Base-by-base conservation (phyloP, 2,113 vertebrate species). In the Ascaphus truei region DNA sequence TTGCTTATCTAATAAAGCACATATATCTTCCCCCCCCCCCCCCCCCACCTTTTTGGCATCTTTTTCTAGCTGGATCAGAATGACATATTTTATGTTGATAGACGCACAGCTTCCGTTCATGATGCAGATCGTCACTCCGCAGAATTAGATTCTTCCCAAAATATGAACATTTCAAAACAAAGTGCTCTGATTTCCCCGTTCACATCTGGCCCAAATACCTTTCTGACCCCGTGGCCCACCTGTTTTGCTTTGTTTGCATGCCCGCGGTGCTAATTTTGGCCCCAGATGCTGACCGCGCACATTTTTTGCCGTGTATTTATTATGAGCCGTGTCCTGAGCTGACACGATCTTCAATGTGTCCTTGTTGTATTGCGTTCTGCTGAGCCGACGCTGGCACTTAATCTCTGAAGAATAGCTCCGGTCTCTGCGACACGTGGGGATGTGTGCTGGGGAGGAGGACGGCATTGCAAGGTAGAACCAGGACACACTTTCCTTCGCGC, bases 141-240 rank as follows among this genome's bases (percentile, higher is more conserved):
- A n/a, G n/a, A n/a, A n/a, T n/a, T n/a, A n/a, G n/a, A 39, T 62
- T 60, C 26, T 61, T 31, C 22, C n/a, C 45, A 63, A 63, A 63
- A 63, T 50, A 43, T 30, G 36, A 30, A 51, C 22, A 7, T 48
- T 63, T 63, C 47, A 63, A 50, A 63, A 63, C 48, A 63, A 36
- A 37, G 7, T 22, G 12, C 45, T 27, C 61, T 36, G 30, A 25
- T 51, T 15, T 63, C 33, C 33, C 61, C 51, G 11, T 34, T 29
- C 52, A 41, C 31, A 26, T 48, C n/a, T 47, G 23, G 16, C 39
- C 29, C 39, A 47, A 33, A 29, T 47, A 31, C 27, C 45, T 27
- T 52, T 51, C 61, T 45, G 36, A 31, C 22, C 61, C 45, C 5
- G 12, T 43, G 39, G 15, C 3, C 18, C 2, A 18, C 39, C 18